Conservation (phyloP, 92 coral and sea anemone species). For the Muricea muricata region DNA sequence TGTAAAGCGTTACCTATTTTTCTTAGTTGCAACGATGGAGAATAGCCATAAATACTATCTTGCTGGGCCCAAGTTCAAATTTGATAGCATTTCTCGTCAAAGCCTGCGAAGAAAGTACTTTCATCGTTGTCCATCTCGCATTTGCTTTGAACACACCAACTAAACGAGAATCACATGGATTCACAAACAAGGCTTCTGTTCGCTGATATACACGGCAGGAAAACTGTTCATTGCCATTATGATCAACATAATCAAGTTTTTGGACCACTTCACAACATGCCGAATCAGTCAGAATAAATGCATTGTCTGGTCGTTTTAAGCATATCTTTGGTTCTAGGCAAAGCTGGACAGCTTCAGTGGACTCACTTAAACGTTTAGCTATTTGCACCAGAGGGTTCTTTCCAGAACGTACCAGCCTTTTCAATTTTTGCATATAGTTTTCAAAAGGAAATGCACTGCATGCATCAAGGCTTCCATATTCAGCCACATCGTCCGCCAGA, state of each 20-base stretch:
- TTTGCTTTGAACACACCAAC: slow-evolving; percentile 6
- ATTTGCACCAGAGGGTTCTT: slow-evolving; percentile 25
- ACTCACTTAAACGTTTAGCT: slow-evolving; percentile 28
- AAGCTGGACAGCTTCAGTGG: neutral
- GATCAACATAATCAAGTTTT: neutral
- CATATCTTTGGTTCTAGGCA: neutral
- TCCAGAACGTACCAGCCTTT: too few relatives aligned
- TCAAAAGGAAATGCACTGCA: slow-evolving; percentile 39
- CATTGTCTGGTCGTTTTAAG: neutral
- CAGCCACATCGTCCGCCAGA: slow-evolving; percentile 9
- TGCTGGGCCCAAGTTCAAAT: neutral
- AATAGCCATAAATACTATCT: neutral
- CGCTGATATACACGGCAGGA: neutral
- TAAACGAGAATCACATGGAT: slow-evolving; percentile 20
- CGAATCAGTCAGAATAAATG: neutral
- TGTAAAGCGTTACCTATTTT: too few relatives aligned
- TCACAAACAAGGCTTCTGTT: neutral
- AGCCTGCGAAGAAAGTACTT: neutral
- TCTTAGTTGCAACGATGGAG: too few relatives aligned
- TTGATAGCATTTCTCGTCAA: neutral
- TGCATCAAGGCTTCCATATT: slow-evolving; percentile 22
- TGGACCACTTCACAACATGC: slow-evolving; percentile 26
- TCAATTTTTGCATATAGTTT: too few relatives aligned
- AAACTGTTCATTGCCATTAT: neutral
- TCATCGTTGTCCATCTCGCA: neutral